Percentiles rank a stretch among this genome's conserved stretches.
These are phyloP conservation scores for Mellivora capensis DNA, from an alignment of 2,113 vertebrate genomes.

Conservation along the genomic window DNA sequence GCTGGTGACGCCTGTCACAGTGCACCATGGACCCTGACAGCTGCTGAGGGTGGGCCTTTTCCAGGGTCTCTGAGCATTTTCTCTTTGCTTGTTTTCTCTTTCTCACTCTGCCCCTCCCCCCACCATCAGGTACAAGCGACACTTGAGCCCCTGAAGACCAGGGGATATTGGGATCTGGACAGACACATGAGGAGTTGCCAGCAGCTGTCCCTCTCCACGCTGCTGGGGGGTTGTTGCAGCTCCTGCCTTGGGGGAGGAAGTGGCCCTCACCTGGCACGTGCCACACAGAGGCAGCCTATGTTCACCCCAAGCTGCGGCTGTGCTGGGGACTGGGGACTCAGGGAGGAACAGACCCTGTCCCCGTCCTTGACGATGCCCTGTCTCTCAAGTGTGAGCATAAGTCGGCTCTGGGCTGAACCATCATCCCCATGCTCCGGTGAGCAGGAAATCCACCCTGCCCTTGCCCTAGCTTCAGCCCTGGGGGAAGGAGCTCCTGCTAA, in stretches of 20 bases:
- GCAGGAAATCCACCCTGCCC: neutral
- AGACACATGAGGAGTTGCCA: neutral
- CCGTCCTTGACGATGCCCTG: neutral
- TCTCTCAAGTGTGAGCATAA: fast-evolving
- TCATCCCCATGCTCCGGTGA: neutral
- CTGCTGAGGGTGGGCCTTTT: neutral
- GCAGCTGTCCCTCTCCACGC: neutral
- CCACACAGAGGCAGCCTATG: fast-evolving
- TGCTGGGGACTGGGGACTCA: neutral
- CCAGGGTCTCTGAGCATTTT: neutral
- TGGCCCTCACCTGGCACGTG: fast-evolving
- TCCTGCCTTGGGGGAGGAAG: neutral
- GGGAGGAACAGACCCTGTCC: neutral
- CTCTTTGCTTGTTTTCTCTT: neutral
- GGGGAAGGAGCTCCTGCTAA: neutral
- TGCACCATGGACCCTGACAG: neutral
- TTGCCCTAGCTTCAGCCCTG: fast-evolving
- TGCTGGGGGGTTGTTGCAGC: neutral
- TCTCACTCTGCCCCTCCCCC: no score
- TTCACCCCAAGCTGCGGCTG: neutral
- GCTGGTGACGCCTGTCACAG: neutral
- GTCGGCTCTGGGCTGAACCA: neutral
- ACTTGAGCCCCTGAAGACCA: neutral
- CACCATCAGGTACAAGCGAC: neutral
- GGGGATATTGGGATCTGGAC: neutral